Conservation (phyloP, 2,888 invertebrate species). For the Andrena camellia region DNA sequence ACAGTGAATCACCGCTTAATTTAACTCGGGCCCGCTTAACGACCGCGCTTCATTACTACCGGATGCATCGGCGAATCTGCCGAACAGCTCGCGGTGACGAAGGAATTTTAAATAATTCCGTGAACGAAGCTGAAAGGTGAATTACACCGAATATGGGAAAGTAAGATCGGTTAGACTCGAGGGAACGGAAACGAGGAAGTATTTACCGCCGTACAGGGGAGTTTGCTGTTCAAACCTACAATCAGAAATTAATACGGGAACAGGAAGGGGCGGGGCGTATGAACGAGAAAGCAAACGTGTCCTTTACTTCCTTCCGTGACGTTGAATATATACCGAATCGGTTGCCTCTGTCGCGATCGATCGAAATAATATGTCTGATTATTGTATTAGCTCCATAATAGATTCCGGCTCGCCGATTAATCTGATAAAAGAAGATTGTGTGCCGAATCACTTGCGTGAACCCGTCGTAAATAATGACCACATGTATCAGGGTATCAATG, state of each 20-base stretch:
- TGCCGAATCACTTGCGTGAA: background rate
- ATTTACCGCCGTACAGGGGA: constrained; percentile 11
- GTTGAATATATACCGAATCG: background rate
- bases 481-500: background rate
- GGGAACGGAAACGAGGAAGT: constrained; percentile 34
- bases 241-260: constrained; percentile 25
- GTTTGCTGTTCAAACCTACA: constrained; percentile 22
- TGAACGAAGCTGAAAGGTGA: background rate
- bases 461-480: background rate
- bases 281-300: background rate
- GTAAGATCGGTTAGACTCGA: constrained; percentile 1
- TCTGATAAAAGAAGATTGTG: constrained; percentile 9
- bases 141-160: constrained; percentile 15
- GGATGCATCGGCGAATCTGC: constrained; percentile 24
- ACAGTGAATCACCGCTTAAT: constrained; percentile 34
- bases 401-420: constrained; percentile 16
- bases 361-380: background rate
- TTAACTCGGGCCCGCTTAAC: constrained; percentile 30
- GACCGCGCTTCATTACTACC: constrained; percentile 29
- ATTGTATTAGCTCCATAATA: background rate
- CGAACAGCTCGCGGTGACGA: background rate
- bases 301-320: constrained; percentile 8
- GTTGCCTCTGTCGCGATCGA: background rate
- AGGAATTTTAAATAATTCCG: background rate
- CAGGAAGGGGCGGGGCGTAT: constrained; percentile 16